Percentiles rank a stretch among this genome's conserved stretches.
phyloP scores from a whole-genome alignment of 2,113 vertebrate species.

The Pheucticus melanocephalus region DNA sequence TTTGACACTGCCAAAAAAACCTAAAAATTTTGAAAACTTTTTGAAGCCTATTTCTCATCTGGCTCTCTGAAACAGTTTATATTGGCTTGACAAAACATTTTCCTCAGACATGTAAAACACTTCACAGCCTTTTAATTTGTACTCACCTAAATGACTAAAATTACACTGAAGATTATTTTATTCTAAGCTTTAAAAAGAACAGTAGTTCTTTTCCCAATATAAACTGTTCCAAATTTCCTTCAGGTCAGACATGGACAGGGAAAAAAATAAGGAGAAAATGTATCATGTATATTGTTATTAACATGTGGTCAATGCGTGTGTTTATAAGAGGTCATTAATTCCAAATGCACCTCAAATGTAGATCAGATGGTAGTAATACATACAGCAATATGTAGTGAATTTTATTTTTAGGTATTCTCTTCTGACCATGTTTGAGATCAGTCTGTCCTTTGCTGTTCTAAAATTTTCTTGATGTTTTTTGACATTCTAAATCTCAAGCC shows the following conservation, averaged over 20 bases:
- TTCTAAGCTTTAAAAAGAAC: neutral
- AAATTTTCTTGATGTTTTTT: slow-evolving; percentile 32
- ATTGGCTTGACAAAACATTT: neutral
- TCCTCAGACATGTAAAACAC: neutral
- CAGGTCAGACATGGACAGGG: neutral
- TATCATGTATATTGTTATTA: neutral
- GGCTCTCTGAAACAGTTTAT: neutral
- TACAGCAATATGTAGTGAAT: neutral
- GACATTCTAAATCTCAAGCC: slow-evolving; percentile 3
- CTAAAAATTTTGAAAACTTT: neutral
- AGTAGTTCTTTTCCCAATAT: neutral
- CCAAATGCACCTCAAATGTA: neutral
- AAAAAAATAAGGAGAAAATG: neutral
- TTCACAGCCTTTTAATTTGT: neutral
- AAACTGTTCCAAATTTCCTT: neutral
- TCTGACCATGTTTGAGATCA: neutral
- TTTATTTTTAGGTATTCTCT: slow-evolving; percentile 34
- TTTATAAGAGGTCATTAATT: neutral
- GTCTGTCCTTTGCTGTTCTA: neutral
- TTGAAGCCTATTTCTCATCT: neutral
- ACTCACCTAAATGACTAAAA: neutral
- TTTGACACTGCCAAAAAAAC: neutral
- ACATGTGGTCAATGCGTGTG: too few species aligned
- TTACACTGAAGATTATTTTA: neutral
- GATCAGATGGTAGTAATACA: neutral